These are phyloP conservation scores for Thera britannica DNA, from an alignment of 2,888 invertebrate genomes.

Conservation along the genomic window DNA sequence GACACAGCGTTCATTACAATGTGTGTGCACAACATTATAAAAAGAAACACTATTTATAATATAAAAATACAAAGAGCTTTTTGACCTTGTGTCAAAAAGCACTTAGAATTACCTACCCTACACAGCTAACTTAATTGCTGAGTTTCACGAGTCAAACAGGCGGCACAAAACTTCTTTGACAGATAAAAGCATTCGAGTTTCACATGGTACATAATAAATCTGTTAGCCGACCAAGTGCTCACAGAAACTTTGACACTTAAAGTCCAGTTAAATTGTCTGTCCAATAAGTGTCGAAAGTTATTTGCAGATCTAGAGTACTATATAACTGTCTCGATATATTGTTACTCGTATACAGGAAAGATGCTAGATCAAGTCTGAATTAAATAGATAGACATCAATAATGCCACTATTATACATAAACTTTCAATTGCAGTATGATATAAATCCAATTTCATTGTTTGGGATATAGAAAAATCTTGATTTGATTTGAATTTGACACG, in stretches of 20 bases:
- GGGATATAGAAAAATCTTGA: no score
- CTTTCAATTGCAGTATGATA: no score
- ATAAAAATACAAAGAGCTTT: background rate
- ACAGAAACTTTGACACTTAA: slow-evolving; percentile 71
- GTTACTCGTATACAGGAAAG: background rate
- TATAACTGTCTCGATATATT: slow-evolving; percentile 2
- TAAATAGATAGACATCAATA: no score
- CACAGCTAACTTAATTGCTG: no score
- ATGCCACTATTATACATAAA: no score
- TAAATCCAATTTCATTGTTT: no score
- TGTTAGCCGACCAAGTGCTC: slow-evolving; percentile 59
- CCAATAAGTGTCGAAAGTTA: slow-evolving; percentile 48
- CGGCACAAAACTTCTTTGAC: slow-evolving; percentile 11
- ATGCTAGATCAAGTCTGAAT: slow-evolving; percentile 4
- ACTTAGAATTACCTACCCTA: no score
- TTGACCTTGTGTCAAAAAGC: no score
- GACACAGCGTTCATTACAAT: no score
- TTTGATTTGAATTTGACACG: no score
- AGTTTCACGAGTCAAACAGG: slow-evolving; percentile 12
- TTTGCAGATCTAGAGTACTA: slow-evolving; percentile 34
- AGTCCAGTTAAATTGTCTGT: slow-evolving; percentile 60
- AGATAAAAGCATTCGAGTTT: slow-evolving; percentile 8
- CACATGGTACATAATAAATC: slow-evolving; percentile 20
- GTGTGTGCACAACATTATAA: no score
- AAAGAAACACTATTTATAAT: no score